Evolutionary conservation across 2,888 invertebrate genomes (phyloP).

Genomic region (Drosophila leonis): DNA sequence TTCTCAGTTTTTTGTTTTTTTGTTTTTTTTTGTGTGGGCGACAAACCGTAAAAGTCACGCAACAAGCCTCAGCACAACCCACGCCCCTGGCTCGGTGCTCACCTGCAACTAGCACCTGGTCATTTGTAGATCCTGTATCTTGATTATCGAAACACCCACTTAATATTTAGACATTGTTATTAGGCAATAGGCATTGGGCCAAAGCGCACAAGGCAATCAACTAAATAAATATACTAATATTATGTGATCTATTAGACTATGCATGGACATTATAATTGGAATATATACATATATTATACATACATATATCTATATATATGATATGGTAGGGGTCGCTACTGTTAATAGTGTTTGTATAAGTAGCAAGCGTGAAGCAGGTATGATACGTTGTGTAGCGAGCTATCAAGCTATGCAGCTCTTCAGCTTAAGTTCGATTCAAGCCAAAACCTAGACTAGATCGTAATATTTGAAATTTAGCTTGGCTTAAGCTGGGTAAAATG

Average conservation of each 20-base stretch:
- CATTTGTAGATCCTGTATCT: not conserved
- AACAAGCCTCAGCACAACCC: conserved; percentile 29
- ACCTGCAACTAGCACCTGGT: not conserved
- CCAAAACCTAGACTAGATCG: too few species aligned
- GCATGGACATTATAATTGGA: not conserved
- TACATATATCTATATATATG: not conserved
- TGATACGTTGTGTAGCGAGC: too few species aligned
- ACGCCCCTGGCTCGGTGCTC: not conserved
- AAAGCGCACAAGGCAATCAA: conserved; percentile 4
- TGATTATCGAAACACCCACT: conserved; percentile 12
- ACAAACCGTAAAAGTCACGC: conserved; percentile 48
- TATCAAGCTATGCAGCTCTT: too few species aligned
- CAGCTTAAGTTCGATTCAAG: too few species aligned
- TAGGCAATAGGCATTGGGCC: conserved; percentile 1
- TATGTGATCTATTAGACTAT: conserved; percentile 1
- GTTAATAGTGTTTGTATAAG: not conserved
- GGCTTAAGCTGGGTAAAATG: too few species aligned
- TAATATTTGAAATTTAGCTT: too few species aligned
- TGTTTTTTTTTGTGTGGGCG: conserved; percentile 20
- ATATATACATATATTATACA: not conserved
- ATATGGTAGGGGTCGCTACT: not conserved
- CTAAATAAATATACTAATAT: not conserved
- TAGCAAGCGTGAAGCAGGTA: not conserved
- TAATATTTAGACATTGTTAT: conserved; percentile 7
- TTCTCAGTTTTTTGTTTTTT: not conserved